These are phyloP conservation scores for Agriopis marginaria DNA, from an alignment of 2,888 invertebrate species.

Conservation along the genomic window DNA sequence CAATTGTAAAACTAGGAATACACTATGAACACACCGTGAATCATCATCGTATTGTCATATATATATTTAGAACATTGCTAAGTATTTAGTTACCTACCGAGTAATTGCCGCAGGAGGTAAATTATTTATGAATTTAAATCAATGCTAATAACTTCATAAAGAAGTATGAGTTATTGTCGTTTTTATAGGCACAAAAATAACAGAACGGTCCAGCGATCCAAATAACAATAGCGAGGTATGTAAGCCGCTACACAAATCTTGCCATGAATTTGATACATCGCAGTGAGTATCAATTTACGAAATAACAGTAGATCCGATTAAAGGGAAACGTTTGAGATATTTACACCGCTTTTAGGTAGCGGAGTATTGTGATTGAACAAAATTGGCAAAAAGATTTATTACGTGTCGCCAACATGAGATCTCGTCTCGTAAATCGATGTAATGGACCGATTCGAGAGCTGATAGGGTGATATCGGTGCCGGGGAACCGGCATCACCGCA, in stretches of 20 bases:
- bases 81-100: constrained; percentile 41
- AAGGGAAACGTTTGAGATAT: constrained; percentile 54
- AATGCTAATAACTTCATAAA: constrained; percentile 24
- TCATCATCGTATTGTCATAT: constrained; percentile 67
- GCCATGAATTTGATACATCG: constrained; percentile 53
- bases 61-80: constrained; percentile 73
- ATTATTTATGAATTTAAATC: constrained; percentile 31
- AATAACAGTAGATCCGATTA: constrained; percentile 51
- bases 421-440: constrained; percentile 74
- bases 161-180: constrained; percentile 14
- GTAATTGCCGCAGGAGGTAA: constrained; percentile 31
- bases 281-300: constrained; percentile 57
- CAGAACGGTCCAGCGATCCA: constrained; percentile 34
- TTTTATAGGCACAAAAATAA: constrained; percentile 17
- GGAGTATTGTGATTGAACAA: constrained; percentile 58
- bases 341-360: constrained; percentile 50
- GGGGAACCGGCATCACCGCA: constrained; percentile 60
- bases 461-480: constrained; percentile 66
- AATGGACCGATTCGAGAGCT: constrained; percentile 66
- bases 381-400: constrained; percentile 69
- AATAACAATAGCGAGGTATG: constrained; percentile 36
- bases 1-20: neutral
- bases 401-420: constrained; percentile 65
- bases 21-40: constrained; percentile 56
- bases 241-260: constrained; percentile 38